These are phyloP conservation scores for Pelecanoides urinatrix DNA, from an alignment of 2,113 vertebrate genomes.

Conservation along the genomic window DNA sequence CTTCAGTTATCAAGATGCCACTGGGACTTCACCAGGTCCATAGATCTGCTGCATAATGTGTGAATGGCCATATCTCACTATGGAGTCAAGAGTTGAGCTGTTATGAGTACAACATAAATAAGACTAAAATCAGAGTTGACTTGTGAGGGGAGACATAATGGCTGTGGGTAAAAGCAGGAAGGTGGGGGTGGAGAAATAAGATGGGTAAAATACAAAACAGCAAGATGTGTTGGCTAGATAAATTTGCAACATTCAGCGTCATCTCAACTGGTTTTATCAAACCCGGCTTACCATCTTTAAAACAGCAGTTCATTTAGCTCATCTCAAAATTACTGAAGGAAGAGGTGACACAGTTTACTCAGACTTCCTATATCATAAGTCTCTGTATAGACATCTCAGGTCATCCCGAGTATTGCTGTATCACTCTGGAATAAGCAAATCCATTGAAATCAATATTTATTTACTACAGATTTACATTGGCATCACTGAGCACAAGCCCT, in stretches of 20 bases:
- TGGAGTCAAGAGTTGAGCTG: slow-evolving; percentile 24
- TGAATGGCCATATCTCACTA: slow-evolving; percentile 11
- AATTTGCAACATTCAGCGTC: neutral
- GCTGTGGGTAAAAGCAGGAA: neutral
- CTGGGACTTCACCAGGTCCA: neutral
- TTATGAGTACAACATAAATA: neutral
- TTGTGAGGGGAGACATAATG: neutral
- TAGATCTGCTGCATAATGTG: neutral
- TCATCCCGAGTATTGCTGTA: neutral
- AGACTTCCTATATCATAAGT: neutral
- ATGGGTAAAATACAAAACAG: neutral
- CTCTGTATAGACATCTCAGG: neutral
- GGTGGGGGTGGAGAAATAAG: neutral
- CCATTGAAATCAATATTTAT: neutral
- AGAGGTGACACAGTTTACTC: neutral
- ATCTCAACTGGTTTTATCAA: neutral
- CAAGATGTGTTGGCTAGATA: neutral
- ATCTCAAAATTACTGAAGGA: neutral
- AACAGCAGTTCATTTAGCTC: neutral
- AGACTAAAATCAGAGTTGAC: neutral
- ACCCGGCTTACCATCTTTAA: neutral
- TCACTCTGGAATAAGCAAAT: neutral
- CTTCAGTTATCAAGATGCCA: slow-evolving; percentile 4
- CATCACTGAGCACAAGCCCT: neutral
- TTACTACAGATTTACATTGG: neutral